Evolutionary conservation across 2,113 vertebrate genomes (phyloP), one percentile per base, ranked within the genome.

Genomic region (Stictonetta naevosa): DNA sequence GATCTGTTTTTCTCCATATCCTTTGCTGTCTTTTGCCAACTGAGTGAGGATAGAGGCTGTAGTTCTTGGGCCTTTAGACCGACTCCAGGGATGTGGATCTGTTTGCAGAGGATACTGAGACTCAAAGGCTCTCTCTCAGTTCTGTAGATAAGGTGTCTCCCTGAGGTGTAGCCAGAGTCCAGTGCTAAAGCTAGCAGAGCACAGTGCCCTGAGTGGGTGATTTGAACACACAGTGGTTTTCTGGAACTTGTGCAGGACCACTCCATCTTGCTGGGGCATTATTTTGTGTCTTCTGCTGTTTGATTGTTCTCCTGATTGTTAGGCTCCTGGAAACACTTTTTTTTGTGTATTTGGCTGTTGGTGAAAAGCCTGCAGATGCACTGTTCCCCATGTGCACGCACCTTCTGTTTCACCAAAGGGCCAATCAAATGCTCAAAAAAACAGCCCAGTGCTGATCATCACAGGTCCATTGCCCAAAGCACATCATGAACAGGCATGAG

Each of bases 391-490:
- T 11, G 28, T 8, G 50, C 7, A 0, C 21, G 42, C 16, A 33
- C 68, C 42, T 59, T 59, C 31, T 31, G 0, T 22, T 88, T 80
- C 62, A 48, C 84, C 55, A 60, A 31, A 91, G 26, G 36, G 42
- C 36, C 23, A 84, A 74, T 23, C 9, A 77, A 19, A 59, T 16
- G 6, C n/a, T 72, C 19, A 33, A 11, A 68, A 78, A 36, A 12
- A 1, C 44, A 6, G 0, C 10, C n/a, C 64, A 31, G 46, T 2
- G 0, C 48, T 92, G 85, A 7, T 17, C 11, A 0, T 21, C 10
- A 10, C n/a, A 44, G 56, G 26, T 40, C 33, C 1, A 0, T 52
- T n/a, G 55, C 59, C 66, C 77, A n/a, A 22, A 63, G 59, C 77
- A 22, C 10, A 0, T 26, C 76, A 9, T 3, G 8, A 34, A 10